Evolutionary conservation across 1,140 invertebrate species (phyloP), one percentile per base, ranked within the genome.

Genomic region (Drosophila cardini): DNA sequence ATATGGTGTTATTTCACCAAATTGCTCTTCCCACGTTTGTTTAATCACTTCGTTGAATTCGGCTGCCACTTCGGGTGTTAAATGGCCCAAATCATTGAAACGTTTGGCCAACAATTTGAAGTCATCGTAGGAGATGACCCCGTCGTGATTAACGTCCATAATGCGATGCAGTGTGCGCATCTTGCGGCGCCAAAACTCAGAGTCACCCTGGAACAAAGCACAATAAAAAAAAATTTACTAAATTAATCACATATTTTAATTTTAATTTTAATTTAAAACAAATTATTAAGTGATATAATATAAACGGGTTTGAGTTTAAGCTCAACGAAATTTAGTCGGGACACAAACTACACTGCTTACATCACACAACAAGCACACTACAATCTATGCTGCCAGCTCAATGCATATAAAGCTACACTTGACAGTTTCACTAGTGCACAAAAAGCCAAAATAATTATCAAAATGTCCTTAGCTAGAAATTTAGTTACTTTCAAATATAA

Each of bases 111-210:
- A 92, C 26, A 96, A 93, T 91, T 94, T 93, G 90, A 96, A 96
- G 91, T 97, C 96, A 78, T 97, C 96, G 85, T 94, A 96, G 1
- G 96, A 96, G 70, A 97, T 94, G 48, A 97, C 94, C n/a, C 96
- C 96, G 81, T 97, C 96, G 86, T 96, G 96, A 91, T 97, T 96
- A 5, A 97, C 94, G 87, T 97, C 96, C 76, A 97, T 92, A 74
- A 96, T 95, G 70, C 94, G 94, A 91, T 97, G 96, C 50, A 96
- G 93, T 13, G 96, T 96, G 32, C 97, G 95, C 94, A 98, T 98
- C 92, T 98, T 97, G 76, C 95, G 93, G 68, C 95, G 93, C 97
- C 97, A 98, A 93, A 98, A 98, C 69, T 96, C 94, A 3, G 96
- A 96, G 61, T 94, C 93, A 21, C 96, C 96, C 94, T 98, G 84